Conservation (phyloP, 1,140 invertebrate species). For the Onthophagus taurus region DNA sequence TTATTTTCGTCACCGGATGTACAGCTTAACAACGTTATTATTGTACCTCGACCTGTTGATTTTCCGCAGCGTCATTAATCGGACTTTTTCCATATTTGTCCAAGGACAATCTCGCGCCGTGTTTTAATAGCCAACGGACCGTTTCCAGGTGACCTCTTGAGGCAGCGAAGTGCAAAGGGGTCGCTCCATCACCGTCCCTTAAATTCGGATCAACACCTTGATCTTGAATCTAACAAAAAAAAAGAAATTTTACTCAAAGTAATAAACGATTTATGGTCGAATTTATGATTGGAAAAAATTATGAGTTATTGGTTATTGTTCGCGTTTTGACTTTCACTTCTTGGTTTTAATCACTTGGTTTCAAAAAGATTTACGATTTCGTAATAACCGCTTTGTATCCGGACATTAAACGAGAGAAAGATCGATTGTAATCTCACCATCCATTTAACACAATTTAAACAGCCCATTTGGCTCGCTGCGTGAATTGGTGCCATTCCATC, state of each 20-base stretch:
- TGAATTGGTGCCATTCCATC: conserved; percentile 85
- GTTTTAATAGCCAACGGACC: conserved; percentile 71
- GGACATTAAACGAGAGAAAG: no score
- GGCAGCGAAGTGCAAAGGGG: conserved; percentile 70
- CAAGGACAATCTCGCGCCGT: conserved; percentile 64
- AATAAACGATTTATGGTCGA: no score
- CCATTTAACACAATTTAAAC: conserved; percentile 75
- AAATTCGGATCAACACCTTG: conserved; percentile 74
- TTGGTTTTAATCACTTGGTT: no score
- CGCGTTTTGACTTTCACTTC: no score
- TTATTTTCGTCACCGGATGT: background rate
- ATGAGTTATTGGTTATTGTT: no score
- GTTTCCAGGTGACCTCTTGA: conserved; percentile 71
- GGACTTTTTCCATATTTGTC: conserved; percentile 82
- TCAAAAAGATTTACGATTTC: no score
- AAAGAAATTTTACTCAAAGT: conserved; percentile 7
- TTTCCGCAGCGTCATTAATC: conserved; percentile 80
- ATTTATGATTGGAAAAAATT: no score
- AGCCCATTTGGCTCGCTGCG: conserved; percentile 81
- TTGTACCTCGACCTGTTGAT: conserved; percentile 76
- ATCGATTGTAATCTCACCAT: conserved; percentile 69
- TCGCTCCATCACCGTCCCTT: conserved; percentile 74
- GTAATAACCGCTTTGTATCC: no score
- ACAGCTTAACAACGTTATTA: conserved; percentile 5
- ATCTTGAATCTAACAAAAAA: conserved; percentile 58